Evolutionary conservation across 1,140 invertebrate genomes (phyloP).

Genomic region (Hermatobates lingyangjiaoensis): DNA sequence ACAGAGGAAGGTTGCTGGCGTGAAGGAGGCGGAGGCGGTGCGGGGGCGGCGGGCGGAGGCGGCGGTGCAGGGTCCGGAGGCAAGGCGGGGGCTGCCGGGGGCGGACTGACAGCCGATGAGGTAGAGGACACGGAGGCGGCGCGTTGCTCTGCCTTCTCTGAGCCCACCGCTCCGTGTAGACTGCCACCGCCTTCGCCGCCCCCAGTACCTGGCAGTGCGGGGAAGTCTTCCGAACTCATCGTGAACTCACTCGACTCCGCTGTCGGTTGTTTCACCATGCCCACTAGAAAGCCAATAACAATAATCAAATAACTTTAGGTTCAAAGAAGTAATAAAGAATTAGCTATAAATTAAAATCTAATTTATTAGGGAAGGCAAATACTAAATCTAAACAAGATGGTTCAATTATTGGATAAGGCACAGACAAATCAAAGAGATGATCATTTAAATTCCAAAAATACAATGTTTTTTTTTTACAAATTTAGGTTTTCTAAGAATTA

Average conservation of each 20-base stretch:
- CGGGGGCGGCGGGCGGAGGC: not conserved
- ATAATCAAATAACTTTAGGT: no score
- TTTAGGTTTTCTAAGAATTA: no score
- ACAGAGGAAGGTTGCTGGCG: slow-evolving; percentile 3
- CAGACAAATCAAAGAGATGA: no score
- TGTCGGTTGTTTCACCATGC: slow-evolving; percentile 88
- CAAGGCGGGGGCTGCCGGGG: not conserved
- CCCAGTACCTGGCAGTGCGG: slow-evolving; percentile 52
- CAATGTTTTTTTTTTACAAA: no score
- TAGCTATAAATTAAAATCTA: no score
- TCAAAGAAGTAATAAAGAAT: no score
- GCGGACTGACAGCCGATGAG: not conserved
- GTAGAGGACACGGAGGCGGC: slow-evolving; percentile 21
- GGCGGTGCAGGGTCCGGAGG: not conserved
- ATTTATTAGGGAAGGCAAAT: no score
- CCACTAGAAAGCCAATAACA: slow-evolving; percentile 45
- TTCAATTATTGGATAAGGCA: no score
- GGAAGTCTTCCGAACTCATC: slow-evolving; percentile 70
- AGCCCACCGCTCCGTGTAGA: slow-evolving; percentile 9
- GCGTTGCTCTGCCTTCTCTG: slow-evolving; percentile 20
- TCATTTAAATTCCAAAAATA: no score
- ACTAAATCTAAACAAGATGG: no score
- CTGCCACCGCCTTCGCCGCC: slow-evolving; percentile 33
- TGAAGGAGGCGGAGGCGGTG: not conserved
- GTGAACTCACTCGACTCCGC: slow-evolving; percentile 48